Evolutionary conservation across 2,797 vertebrate species (phyloP).

Genomic region (Gadopsis marmoratus): DNA sequence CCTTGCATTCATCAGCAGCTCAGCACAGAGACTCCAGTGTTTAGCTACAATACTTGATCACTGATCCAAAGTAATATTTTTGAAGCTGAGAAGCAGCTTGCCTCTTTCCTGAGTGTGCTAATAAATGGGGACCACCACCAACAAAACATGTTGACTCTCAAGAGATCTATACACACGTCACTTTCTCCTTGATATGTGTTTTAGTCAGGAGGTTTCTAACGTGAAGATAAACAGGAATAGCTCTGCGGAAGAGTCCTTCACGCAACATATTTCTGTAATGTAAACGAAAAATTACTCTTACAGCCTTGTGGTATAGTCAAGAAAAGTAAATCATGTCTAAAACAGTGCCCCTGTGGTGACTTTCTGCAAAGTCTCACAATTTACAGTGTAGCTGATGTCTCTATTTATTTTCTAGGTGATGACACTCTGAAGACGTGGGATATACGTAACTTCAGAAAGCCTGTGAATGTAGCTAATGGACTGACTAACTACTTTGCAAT

Average conservation of each 20-base stretch:
- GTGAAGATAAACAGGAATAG: slow-evolving; percentile 50
- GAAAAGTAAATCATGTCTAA: slow-evolving; percentile 22
- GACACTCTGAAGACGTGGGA: slow-evolving; percentile 98
- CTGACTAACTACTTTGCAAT: slow-evolving; percentile 93
- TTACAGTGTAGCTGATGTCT: slow-evolving; percentile 23
- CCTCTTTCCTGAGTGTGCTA: slow-evolving; percentile 40
- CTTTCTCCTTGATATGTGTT: slow-evolving; percentile 21
- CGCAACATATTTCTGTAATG: slow-evolving; percentile 24
- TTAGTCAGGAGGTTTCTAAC: slow-evolving; percentile 30
- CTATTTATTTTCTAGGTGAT: slow-evolving; percentile 87
- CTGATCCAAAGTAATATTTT: slow-evolving; percentile 1
- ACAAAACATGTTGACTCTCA: slow-evolving; percentile 5
- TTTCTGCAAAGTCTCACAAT: background rate
- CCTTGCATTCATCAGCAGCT: background rate
- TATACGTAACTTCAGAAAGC: slow-evolving; percentile 94
- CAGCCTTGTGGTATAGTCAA: background rate
- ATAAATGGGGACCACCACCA: slow-evolving; percentile 25
- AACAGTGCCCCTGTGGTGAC: background rate
- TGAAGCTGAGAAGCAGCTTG: slow-evolving; percentile 3
- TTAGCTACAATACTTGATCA: slow-evolving; percentile 1
- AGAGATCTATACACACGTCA: slow-evolving; percentile 6
- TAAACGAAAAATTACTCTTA: slow-evolving; percentile 46
- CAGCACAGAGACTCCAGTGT: background rate
- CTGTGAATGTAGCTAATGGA: slow-evolving; percentile 88
- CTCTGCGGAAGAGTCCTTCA: slow-evolving; percentile 34